Conservation (phyloP, 2,888 invertebrate species). For the Arctia plantaginis region DNA sequence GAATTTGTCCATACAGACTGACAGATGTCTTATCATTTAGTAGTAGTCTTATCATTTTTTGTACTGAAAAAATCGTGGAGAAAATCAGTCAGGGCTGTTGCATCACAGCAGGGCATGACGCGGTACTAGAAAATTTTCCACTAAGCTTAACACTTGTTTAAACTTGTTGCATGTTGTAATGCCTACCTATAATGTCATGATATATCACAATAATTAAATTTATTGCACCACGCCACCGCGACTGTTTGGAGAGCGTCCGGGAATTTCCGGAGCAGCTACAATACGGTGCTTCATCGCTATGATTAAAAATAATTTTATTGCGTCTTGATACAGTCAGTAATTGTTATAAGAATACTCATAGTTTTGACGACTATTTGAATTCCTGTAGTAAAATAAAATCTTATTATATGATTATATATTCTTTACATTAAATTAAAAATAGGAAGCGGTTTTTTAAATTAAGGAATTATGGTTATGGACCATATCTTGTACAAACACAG, state of each 20-base stretch:
- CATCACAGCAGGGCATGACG: neutral
- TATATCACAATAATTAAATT: conserved; percentile 10
- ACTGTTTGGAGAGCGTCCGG: neutral
- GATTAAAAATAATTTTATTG: neutral
- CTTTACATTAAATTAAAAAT: neutral
- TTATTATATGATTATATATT: too few species aligned
- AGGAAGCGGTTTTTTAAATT: neutral
- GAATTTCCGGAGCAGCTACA: conserved; percentile 5
- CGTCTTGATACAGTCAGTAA: neutral
- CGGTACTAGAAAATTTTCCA: too few species aligned
- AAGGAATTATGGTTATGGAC: too few species aligned
- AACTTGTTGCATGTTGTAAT: conserved; percentile 2
- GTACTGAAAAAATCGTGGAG: too few species aligned
- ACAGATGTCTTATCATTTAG: too few species aligned
- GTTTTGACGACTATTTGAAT: neutral
- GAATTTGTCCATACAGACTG: too few species aligned
- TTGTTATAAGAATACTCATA: neutral
- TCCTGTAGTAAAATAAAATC: neutral
- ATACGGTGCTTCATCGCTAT: neutral
- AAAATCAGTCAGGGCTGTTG: neutral
- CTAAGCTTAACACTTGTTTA: neutral
- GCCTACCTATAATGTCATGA: neutral
- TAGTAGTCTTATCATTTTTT: too few species aligned
- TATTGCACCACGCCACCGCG: conserved; percentile 4
- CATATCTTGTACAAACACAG: neutral